Evolutionary conservation across 2,113 vertebrate genomes (phyloP).

Genomic region (Sphaerodactylus townsendi): DNA sequence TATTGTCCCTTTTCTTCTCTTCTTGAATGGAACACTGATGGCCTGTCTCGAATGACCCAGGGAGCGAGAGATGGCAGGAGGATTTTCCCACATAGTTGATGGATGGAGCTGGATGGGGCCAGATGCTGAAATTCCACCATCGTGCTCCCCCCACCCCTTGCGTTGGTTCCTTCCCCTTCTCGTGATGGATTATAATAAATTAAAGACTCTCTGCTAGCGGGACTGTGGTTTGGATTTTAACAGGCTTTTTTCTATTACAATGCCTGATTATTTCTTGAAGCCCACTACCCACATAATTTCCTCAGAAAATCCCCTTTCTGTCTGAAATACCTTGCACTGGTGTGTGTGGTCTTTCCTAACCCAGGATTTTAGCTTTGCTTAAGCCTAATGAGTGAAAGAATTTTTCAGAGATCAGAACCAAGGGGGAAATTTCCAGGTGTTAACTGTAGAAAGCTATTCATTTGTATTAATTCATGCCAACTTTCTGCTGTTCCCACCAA

Average conservation of each 20-base stretch:
- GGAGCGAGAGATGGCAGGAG: conserved; percentile 16
- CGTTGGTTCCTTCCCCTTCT: conserved; percentile 2
- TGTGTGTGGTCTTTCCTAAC: background rate
- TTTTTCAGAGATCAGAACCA: background rate
- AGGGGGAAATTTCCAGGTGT: background rate
- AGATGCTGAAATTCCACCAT: conserved; percentile 52
- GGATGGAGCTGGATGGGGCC: conserved; percentile 30
- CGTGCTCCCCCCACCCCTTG: background rate
- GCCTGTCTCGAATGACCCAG: background rate
- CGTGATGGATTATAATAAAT: conserved; percentile 52
- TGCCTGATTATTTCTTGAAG: background rate
- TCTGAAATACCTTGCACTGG: background rate
- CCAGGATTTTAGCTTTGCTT: background rate
- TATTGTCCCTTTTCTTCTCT: conserved; percentile 79
- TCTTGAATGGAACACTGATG: conserved; percentile 74
- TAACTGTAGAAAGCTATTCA: background rate
- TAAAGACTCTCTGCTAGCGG: background rate
- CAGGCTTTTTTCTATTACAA: background rate
- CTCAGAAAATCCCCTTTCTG: background rate
- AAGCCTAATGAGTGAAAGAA: background rate
- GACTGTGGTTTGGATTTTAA: background rate
- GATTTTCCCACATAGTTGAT: conserved; percentile 68
- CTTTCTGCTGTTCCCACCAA: background rate
- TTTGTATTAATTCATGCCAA: background rate
- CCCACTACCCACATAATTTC: fast-evolving